Evolutionary conservation across 1,140 invertebrate species (phyloP), one percentile per base, ranked within the genome.

Genomic region (Ericerus pela): DNA sequence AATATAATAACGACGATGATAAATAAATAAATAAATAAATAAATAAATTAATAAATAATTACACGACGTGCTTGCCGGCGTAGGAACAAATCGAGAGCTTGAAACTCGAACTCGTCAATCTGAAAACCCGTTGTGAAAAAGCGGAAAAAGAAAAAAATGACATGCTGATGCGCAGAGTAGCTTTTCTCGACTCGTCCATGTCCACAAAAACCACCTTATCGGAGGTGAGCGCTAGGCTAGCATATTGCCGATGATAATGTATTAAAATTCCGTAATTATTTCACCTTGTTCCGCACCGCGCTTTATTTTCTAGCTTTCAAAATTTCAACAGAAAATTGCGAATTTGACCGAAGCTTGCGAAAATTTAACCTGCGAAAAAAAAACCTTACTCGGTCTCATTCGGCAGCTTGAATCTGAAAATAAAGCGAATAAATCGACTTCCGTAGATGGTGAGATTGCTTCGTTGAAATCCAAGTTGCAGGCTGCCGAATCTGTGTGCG

Each of bases 141-240:
- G 77, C 83, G 1, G 88, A 92, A 69, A 80, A 83, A 55, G 88
- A 92, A 65, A 92, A 92, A 64, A 87, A 82, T 63, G 88, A 92
- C 62, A 81, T 93, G 59, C 65, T 90, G 43, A 68, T 88, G 18
- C 71, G 85, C 60, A 73, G 84, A 57, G 67, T 90, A 38, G 77
- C 83, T 8, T 80, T 79, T 8, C 80, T 87, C 66, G 84, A 88
- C 60, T 79, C 80, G 0, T 73, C 77, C n/a, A 77, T 83, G 1
- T 78, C 78, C 62, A 79, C 80, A 56, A 82, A 79, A 1, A 76
- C 79, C 0, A 61, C 66, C 43, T 71, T 79, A 20, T 78, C 79
- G 5, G 81, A 83, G 66, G 78, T 72, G 60, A 43, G 20, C 10
- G 4, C 14, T 28, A 11, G 37, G 12, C 3, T 24, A 12, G 8